Conservation (phyloP, 2,113 vertebrate species). For the Muntiacus muntjak region DNA sequence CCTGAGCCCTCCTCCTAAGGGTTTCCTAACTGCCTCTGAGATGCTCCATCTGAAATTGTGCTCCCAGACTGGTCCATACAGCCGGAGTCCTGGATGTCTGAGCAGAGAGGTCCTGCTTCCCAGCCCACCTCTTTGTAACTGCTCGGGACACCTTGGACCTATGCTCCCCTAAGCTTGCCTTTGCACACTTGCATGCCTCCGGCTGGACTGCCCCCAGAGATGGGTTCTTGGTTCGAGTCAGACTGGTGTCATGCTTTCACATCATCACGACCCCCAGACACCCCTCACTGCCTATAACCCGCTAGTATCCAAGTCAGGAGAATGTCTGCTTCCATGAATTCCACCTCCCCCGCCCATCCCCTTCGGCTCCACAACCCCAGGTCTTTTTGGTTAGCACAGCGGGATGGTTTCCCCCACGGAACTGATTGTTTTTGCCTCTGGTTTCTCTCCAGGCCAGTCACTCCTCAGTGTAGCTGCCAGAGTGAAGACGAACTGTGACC, state of each 20-base stretch:
- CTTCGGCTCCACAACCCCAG: neutral
- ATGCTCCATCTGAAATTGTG: neutral
- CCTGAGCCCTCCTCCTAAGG: neutral
- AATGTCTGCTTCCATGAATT: neutral
- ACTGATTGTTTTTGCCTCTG: neutral
- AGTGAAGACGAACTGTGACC: neutral
- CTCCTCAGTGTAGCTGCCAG: neutral
- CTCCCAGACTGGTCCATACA: neutral
- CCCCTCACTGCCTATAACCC: neutral
- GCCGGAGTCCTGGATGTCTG: neutral
- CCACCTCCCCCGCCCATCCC: neutral
- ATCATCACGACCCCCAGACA: too few relatives aligned
- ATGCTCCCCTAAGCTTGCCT: neutral
- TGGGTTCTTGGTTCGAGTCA: neutral
- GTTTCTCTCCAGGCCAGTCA: neutral
- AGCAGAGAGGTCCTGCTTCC: neutral
- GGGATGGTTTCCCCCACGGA: neutral
- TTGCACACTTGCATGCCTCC: neutral
- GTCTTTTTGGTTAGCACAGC: neutral
- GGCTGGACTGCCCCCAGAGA: neutral
- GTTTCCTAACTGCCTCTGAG: neutral
- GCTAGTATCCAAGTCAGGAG: neutral
- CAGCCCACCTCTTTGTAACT: too few relatives aligned
- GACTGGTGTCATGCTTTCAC: neutral
- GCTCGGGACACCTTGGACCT: neutral